Evolutionary conservation across 2,113 vertebrate genomes (phyloP).

Genomic region (Oxygymnocypris stewartii): DNA sequence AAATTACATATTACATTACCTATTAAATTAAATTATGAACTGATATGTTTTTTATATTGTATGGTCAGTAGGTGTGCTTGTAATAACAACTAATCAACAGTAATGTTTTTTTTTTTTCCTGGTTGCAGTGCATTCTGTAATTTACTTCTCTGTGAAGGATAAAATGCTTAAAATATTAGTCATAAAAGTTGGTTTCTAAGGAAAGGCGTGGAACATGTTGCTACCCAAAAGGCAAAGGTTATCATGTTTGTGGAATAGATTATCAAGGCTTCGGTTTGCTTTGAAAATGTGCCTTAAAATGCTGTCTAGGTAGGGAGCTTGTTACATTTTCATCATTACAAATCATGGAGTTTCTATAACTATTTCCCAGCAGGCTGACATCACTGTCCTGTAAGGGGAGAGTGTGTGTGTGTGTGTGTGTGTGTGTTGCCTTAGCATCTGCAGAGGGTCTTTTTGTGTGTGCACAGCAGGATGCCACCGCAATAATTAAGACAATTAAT

Average conservation of each 20-base stretch:
- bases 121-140: neutral
- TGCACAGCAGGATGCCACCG: slow-evolving; percentile 48
- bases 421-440: slow-evolving; percentile 26
- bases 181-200: neutral
- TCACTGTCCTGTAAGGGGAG: neutral
- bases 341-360: neutral
- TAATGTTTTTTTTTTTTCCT: neutral
- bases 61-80: neutral
- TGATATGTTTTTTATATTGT: neutral
- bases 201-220: neutral
- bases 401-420: neutral
- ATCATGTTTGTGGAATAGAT: neutral
- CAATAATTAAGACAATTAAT: slow-evolving; percentile 65
- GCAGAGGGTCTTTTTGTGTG: slow-evolving; percentile 45
- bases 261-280: neutral
- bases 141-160: neutral
- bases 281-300: neutral
- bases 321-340: neutral
- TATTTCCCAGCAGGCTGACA: neutral
- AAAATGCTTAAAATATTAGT: neutral
- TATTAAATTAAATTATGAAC: neutral
- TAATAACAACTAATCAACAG: neutral
- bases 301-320: neutral
- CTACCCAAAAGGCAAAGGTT: neutral
- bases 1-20: no score